Conservation (phyloP, 2,888 invertebrate genomes). For the Torymus tubicola region DNA sequence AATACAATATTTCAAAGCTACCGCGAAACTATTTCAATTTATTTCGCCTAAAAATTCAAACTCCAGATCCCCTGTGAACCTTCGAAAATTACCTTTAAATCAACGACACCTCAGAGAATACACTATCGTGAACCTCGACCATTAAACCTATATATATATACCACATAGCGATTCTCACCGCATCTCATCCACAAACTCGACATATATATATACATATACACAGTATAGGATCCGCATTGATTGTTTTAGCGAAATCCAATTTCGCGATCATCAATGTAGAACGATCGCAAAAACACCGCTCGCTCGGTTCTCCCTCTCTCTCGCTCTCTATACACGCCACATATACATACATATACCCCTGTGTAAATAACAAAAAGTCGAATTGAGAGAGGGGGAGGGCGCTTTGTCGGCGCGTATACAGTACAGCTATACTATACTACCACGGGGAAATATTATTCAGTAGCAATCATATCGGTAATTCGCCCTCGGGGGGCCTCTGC, state of each 20-base stretch:
- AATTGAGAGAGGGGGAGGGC: background rate
- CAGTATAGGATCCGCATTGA: constrained; percentile 26
- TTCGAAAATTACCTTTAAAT: too few relatives aligned
- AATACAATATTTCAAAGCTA: too few relatives aligned
- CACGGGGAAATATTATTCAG: constrained; percentile 69
- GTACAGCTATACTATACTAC: background rate
- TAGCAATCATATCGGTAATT: constrained; percentile 76
- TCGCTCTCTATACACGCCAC: background rate
- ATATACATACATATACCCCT: constrained; percentile 8
- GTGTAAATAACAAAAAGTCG: constrained; percentile 46
- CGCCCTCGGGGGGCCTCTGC: constrained; percentile 42
- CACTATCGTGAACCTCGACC: too few relatives aligned
- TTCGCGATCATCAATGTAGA: constrained; percentile 54
- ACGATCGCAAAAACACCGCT: constrained; percentile 46
- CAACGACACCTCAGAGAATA: too few relatives aligned
- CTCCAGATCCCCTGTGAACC: too few relatives aligned
- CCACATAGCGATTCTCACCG: constrained; percentile 11
- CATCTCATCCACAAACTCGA: constrained; percentile 2
- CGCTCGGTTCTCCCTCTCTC: background rate
- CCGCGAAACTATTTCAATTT: too few relatives aligned
- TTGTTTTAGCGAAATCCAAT: constrained; percentile 58
- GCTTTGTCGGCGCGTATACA: constrained; percentile 70
- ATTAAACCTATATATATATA: too few relatives aligned
- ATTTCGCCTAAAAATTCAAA: too few relatives aligned
- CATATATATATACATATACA: background rate